Evolutionary conservation across 2,797 vertebrate species (phyloP), one percentile per base, ranked within the genome.

Genomic region (Rhinella marina): DNA sequence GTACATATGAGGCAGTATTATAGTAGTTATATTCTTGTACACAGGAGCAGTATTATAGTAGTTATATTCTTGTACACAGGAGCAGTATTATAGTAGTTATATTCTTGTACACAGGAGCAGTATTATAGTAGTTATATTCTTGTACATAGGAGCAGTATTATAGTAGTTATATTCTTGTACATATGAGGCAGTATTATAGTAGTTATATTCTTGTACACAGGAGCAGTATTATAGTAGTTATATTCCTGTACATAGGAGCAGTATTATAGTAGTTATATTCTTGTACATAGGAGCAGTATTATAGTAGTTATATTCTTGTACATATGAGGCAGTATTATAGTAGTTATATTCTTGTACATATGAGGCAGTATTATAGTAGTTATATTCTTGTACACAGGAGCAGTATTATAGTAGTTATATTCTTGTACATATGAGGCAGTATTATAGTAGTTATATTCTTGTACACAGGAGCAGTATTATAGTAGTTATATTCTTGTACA

Each of bases 151-250:
- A 13, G 68, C 68, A 70, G 68, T 70, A 70, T 72, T 72, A 72
- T 72, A 72, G 16, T 72, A 72, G 70, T 72, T 72, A 72, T 72
- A 41, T 41, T 41, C 32, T 41, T 72, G 70, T 72, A 72, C 1
- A 72, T 41, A 21, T 29, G 70, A 14, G 17, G 17, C 9, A 64
- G 62, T 68, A 75, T 75, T 75, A 50, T 75, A 75, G 72, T 75
- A 75, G 32, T 75, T 75, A 75, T 50, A 75, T 50, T 75, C 19
- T 75, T 75, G 72, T 75, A 75, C 3, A 48, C 50, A 75, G 72
- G 70, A 16, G 21, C 32, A 75, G 72, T 75, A 75, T 50, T 75
- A 75, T 75, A 75, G 72, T 75, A 48, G 72, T 23, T 70, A 68
- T 70, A 70, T 70, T 70, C 14, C 32, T 70, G 27, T 14, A 68